Evolutionary conservation across 2,113 vertebrate species (phyloP).

Genomic region (Bambusicola thoracicus): DNA sequence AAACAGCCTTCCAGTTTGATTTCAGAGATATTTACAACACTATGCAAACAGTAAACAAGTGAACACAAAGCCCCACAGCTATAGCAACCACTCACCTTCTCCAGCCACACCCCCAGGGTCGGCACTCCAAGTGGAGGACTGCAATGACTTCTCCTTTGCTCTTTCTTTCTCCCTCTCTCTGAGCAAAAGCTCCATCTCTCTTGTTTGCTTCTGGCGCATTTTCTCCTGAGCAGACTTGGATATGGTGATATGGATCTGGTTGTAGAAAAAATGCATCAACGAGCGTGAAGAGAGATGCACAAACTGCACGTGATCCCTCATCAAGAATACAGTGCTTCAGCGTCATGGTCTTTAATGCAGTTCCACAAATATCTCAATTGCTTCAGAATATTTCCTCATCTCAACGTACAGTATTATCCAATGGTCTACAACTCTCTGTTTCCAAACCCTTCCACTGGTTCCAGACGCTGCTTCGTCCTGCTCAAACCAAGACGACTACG

Average conservation of each 20-base stretch:
- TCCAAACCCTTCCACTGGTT: not conserved
- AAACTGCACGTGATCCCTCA: not conserved
- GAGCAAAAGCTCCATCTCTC: not conserved
- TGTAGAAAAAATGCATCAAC: not conserved
- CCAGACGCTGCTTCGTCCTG: not conserved
- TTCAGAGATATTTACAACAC: not conserved
- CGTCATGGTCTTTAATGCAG: not conserved
- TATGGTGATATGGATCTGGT: constrained; percentile 61
- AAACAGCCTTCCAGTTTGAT: not conserved
- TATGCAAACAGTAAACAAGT: not conserved
- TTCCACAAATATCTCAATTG: too few species aligned
- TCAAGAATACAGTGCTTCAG: not conserved
- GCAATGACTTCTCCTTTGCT: not conserved
- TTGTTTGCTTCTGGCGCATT: constrained; percentile 57
- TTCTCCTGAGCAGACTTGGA: constrained; percentile 73
- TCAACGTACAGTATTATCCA: not conserved
- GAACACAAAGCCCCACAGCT: not conserved
- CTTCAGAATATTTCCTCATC: not conserved
- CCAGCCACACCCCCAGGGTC: not conserved
- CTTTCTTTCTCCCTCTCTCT: not conserved
- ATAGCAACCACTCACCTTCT: constrained; percentile 1
- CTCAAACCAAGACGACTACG: not conserved
- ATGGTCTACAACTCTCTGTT: not conserved
- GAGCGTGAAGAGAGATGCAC: not conserved
- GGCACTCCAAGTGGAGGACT: not conserved